Conservation (phyloP, 2,113 vertebrate species). For the Leptobrachium leishanense region DNA sequence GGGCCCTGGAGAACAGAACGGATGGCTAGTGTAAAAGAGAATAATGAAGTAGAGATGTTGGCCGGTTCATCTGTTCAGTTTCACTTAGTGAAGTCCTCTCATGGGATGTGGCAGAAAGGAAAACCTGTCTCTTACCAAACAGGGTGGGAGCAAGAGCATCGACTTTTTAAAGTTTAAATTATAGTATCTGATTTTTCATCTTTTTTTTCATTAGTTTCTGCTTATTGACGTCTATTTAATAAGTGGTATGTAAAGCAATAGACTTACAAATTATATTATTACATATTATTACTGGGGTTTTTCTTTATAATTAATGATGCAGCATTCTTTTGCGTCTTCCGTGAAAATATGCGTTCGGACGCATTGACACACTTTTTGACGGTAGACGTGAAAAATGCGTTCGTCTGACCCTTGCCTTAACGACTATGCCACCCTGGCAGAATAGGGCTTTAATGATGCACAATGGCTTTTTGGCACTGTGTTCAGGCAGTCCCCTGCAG, state of each 20-base stretch:
- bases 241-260: background rate
- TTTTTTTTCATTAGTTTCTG: constrained; percentile 23
- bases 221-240: constrained; percentile 17
- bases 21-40: constrained; percentile 62
- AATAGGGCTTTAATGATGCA: too few relatives aligned
- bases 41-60: constrained; percentile 65
- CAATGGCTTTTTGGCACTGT: too few relatives aligned
- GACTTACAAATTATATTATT: too few relatives aligned
- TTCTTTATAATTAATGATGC: too few relatives aligned
- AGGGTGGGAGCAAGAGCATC: constrained; percentile 66
- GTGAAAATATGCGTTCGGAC: too few relatives aligned
- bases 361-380: too few relatives aligned
- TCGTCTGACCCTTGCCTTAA: too few relatives aligned
- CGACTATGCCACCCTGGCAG: too few relatives aligned
- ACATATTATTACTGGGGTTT: too few relatives aligned
- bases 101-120: constrained; percentile 67
- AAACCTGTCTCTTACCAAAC: constrained; percentile 69
- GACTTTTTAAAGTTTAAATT: constrained; percentile 53
- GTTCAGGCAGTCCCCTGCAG: too few relatives aligned
- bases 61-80: constrained; percentile 65
- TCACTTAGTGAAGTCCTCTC: constrained; percentile 62
- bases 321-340: too few relatives aligned
- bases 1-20: constrained; percentile 68
- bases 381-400: too few relatives aligned
- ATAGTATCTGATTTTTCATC: constrained; percentile 55